Evolutionary conservation across 2,888 invertebrate genomes (phyloP).

Genomic region (Cataglyphis rosenhaueri): DNA sequence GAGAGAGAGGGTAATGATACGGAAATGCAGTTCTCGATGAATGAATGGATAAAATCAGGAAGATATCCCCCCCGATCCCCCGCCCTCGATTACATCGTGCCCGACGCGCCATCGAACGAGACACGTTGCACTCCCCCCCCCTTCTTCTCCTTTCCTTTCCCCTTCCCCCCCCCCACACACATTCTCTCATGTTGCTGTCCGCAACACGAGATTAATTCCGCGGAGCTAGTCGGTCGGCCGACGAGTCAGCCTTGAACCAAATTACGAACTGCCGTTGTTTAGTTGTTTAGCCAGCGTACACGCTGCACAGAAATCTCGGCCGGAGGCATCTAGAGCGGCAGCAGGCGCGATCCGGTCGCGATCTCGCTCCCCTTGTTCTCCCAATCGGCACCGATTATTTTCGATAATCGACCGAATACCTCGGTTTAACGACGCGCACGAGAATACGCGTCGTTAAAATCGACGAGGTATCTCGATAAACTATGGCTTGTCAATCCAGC

Average conservation of each 20-base stretch:
- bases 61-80: constrained; percentile 34
- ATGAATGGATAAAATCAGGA: constrained; percentile 58
- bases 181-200: constrained; percentile 38
- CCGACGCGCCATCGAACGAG: constrained; percentile 31
- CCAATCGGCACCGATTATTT: constrained; percentile 40
- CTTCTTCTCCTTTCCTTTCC: too few species aligned
- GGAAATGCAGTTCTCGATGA: constrained; percentile 50
- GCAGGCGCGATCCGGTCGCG: constrained; percentile 22
- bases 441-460: background rate
- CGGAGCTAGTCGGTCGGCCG: constrained; percentile 62
- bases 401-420: constrained; percentile 15
- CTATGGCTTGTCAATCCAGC: background rate
- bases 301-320: constrained; percentile 61
- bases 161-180: background rate
- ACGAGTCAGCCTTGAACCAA: constrained; percentile 72
- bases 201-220: constrained; percentile 73
- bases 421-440: background rate
- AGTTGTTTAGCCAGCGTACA: constrained; percentile 75
- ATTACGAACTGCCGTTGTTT: constrained; percentile 78
- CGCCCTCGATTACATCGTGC: constrained; percentile 6
- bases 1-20: constrained; percentile 32
- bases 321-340: constrained; percentile 17
- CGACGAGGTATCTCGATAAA: background rate
- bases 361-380: constrained; percentile 12
- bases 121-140: background rate